These are phyloP conservation scores for Xylocampa areola DNA, from an alignment of 2,888 invertebrate species.

Conservation along the genomic window DNA sequence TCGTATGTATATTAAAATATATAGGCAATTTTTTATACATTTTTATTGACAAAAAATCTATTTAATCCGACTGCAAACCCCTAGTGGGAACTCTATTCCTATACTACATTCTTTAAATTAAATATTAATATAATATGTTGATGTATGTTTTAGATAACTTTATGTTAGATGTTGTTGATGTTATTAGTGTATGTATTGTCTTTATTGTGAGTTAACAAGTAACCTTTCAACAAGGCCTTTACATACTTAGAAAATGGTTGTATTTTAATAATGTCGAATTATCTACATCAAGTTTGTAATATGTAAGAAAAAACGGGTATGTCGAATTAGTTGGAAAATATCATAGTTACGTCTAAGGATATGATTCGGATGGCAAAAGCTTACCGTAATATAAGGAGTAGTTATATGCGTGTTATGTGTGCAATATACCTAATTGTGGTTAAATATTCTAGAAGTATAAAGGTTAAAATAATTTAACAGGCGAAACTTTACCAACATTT, in stretches of 20 bases:
- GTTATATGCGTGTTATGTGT: conserved; percentile 42
- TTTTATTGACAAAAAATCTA: conserved; percentile 27
- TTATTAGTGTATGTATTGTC: conserved; percentile 34
- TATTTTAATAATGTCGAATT: conserved; percentile 42
- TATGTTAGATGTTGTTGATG: conserved; percentile 46
- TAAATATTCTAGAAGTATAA: conserved; percentile 26
- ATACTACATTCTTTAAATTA: conserved; percentile 44
- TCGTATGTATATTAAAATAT: conserved; percentile 20
- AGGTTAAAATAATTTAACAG: neutral
- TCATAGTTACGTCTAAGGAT: conserved; percentile 29
- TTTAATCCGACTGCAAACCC: conserved; percentile 27
- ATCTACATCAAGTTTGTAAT: conserved; percentile 32
- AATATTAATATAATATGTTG: conserved; percentile 21
- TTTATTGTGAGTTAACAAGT: conserved; percentile 33
- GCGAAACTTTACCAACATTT: too few species aligned
- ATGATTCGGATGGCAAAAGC: conserved; percentile 23
- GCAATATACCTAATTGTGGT: conserved; percentile 39
- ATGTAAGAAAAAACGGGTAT: conserved; percentile 48
- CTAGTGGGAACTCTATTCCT: conserved; percentile 39
- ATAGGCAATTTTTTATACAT: conserved; percentile 26
- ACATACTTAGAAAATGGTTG: conserved; percentile 49
- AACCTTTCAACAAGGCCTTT: conserved; percentile 37
- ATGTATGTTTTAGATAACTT: conserved; percentile 44
- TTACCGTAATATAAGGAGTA: conserved; percentile 34
- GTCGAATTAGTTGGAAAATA: conserved; percentile 38